These are phyloP conservation scores for Eupithecia dodoneata DNA, from an alignment of 2,888 invertebrate species.

Conservation along the genomic window DNA sequence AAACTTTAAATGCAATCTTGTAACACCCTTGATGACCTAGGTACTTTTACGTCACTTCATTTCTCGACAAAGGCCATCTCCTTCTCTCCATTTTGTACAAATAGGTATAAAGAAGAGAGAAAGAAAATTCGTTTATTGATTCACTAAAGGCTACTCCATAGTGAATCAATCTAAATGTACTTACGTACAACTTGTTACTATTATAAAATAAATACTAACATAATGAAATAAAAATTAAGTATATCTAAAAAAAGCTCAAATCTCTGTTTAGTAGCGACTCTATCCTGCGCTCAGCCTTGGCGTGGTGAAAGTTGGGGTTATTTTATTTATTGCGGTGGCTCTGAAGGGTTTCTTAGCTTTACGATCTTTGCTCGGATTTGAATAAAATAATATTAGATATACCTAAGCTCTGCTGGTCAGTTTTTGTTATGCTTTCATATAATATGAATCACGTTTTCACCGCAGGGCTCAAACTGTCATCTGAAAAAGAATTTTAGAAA, in stretches of 20 bases:
- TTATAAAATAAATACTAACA: too few species aligned
- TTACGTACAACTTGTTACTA: too few species aligned
- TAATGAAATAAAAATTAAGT: too few species aligned
- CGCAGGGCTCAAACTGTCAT: not conserved
- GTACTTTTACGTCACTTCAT: not conserved
- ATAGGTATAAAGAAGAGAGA: too few species aligned
- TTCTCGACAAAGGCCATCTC: not conserved
- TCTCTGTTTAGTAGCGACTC: constrained; percentile 21
- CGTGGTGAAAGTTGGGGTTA: constrained; percentile 38
- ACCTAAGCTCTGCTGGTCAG: constrained; percentile 26
- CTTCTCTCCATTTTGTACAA: not conserved
- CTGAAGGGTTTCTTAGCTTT: constrained; percentile 43
- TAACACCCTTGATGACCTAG: not conserved
- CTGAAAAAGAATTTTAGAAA: not conserved
- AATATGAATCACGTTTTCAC: not conserved
- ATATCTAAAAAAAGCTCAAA: not conserved
- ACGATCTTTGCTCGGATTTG: constrained; percentile 36
- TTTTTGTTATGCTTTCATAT: constrained; percentile 14
- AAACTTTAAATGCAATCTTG: not conserved
- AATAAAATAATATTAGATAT: constrained; percentile 39
- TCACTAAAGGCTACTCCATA: too few species aligned
- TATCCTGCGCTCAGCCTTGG: constrained; percentile 34
- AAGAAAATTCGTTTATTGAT: too few species aligned
- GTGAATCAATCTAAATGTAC: too few species aligned
- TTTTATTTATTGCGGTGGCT: constrained; percentile 38